Conservation (phyloP, 1,140 invertebrate genomes). For the Drosophila novamexicana region DNA sequence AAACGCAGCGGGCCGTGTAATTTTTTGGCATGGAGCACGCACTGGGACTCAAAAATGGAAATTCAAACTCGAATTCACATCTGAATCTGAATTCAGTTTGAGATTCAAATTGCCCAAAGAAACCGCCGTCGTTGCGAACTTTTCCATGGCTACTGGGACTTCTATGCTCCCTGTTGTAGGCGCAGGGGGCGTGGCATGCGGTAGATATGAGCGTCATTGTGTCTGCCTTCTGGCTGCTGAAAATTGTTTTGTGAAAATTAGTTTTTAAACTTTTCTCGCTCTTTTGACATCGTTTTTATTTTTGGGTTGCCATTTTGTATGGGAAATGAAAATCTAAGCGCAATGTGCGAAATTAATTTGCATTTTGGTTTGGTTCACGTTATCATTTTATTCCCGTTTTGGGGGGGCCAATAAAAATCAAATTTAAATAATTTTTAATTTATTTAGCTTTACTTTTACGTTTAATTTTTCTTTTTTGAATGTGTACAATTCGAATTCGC, state of each 20-base stretch:
- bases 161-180: neutral
- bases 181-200: neutral
- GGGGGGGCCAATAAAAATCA: slow-evolving; percentile 70
- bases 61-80: slow-evolving; percentile 52
- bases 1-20: slow-evolving; percentile 76
- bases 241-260: slow-evolving; percentile 83
- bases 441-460: slow-evolving; percentile 58
- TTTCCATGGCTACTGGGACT: slow-evolving; percentile 23
- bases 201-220: slow-evolving; percentile 21
- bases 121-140: slow-evolving; percentile 30
- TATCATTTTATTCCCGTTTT: slow-evolving; percentile 46
- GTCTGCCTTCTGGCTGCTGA: slow-evolving; percentile 55
- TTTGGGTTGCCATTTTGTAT: slow-evolving; percentile 17
- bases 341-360: slow-evolving; percentile 79
- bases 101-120: slow-evolving; percentile 77
- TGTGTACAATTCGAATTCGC: slow-evolving; percentile 27
- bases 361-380: slow-evolving; percentile 52
- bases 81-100: slow-evolving; percentile 54
- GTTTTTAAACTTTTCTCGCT: slow-evolving; percentile 75
- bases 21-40: slow-evolving; percentile 55
- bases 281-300: slow-evolving; percentile 42
- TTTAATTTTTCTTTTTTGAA: slow-evolving; percentile 13
- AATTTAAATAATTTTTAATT: slow-evolving; percentile 82
- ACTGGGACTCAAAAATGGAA: slow-evolving; percentile 60
- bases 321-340: slow-evolving; percentile 64